Base-by-base conservation (phyloP, 2,888 invertebrate species). In the Agriopis aurantiaria region DNA sequence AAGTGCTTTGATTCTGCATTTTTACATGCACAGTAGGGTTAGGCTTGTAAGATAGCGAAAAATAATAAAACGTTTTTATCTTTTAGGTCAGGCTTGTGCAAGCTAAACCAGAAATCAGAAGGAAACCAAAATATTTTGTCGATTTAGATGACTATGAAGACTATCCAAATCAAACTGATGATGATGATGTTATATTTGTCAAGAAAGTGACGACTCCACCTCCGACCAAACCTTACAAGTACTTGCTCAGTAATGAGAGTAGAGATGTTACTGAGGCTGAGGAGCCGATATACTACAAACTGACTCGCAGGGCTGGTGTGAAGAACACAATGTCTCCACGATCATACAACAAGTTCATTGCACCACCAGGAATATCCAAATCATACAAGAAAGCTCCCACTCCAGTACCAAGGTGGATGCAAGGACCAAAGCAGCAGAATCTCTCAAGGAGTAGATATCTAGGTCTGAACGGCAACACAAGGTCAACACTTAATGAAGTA, bases 401-500 rank as follows among this genome's bases (percentile, higher is more conserved):
- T 41, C 74, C 87, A 3, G 74, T 93, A 5, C 85, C 92, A 0
- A 87, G 75, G 73, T 94, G 93, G 92, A 84, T 92, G 80, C 89
- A 89, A 71, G 64, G 81, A 45, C 12, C 73, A 82, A 85, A 71
- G 63, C 84, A n/a, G 72, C 79, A n/a, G n/a, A 90, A 87, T 82
- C 78, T 87, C 72, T 81, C 85, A 58, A 86, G 85, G 80, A 92
- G 81, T 80, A 87, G 83, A 81, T 84, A 82, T 72, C 73, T 82
- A 72, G 87, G 85, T 69, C 58, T 85, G 1, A 93, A 92, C 76
- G 90, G 92, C 10, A 91, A 88, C 65, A 80, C 82, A 46, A 86
- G 88, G 72, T 84, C 90, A 11, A 90, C 91, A 62, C 80, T 95
- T 51, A 89, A 94, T 46, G 94, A 95, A 83, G 92, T 95, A 65